Percentiles rank a stretch among this genome's conserved stretches.
These are phyloP conservation scores for Rhyacophila brunnea DNA, from an alignment of 1,140 invertebrate genomes.

Conservation along the genomic window DNA sequence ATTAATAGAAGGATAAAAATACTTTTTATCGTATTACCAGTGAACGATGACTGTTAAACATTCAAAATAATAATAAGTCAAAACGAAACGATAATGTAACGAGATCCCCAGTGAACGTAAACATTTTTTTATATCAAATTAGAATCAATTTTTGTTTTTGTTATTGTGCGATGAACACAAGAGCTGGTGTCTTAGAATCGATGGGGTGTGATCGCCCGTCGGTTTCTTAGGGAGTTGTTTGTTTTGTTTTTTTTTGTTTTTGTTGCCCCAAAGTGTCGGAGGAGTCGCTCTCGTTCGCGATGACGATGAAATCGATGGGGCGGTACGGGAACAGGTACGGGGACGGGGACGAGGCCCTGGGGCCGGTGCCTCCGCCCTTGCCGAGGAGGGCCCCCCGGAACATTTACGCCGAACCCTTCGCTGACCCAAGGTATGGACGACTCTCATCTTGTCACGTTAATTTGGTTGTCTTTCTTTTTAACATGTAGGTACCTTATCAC, in stretches of 20 bases:
- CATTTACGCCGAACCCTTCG: constrained; percentile 55
- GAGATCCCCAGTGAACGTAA: too few species aligned
- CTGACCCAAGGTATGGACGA: constrained; percentile 54
- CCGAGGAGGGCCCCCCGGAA: constrained; percentile 53
- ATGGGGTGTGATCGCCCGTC: not conserved
- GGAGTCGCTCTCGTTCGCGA: constrained; percentile 36
- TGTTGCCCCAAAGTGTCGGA: not conserved
- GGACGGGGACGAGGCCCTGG: constrained; percentile 54
- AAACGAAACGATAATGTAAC: too few species aligned
- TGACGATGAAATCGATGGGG: constrained; percentile 54
- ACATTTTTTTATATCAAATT: too few species aligned
- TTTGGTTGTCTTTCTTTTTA: too few species aligned
- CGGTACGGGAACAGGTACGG: constrained; percentile 50
- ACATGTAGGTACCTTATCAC: too few species aligned
- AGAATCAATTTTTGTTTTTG: not conserved
- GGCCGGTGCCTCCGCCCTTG: constrained; percentile 52
- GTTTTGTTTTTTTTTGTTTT: not conserved
- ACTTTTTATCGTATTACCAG: too few species aligned
- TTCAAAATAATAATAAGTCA: too few species aligned
- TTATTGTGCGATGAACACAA: not conserved
- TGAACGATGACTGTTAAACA: too few species aligned
- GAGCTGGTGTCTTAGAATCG: not conserved
- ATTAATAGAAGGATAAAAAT: too few species aligned
- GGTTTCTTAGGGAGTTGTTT: too few species aligned
- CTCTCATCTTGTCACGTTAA: too few species aligned